Evolutionary conservation across 2,797 vertebrate species (phyloP).

Genomic region (Otolemur crassicaudatus): DNA sequence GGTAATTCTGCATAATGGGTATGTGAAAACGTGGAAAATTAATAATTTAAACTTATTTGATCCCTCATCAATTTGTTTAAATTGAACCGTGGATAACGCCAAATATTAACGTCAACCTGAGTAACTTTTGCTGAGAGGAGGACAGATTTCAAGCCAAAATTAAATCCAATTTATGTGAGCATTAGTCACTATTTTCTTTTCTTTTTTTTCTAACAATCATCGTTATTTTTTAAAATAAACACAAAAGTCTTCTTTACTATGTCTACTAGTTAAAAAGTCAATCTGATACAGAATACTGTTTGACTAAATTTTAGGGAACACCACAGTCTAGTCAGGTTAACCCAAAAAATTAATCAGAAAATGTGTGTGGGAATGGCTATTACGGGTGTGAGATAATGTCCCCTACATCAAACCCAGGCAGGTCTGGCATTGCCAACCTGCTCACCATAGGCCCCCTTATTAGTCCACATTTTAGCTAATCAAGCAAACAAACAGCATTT

Average conservation of each 20-base stretch:
- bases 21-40: neutral
- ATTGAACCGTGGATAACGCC: neutral
- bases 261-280: neutral
- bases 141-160: neutral
- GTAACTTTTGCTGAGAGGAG: neutral
- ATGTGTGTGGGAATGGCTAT: no score
- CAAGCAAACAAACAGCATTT: neutral
- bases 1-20: neutral
- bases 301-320: neutral
- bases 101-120: neutral
- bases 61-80: neutral
- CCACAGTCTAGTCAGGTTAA: neutral
- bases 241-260: neutral
- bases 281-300: neutral
- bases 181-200: no score
- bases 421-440: neutral
- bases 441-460: neutral
- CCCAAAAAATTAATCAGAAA: neutral
- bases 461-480: neutral
- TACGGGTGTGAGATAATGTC: neutral
- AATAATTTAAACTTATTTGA: neutral
- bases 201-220: no score
- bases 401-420: neutral
- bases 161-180: no score
- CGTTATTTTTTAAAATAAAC: neutral